These are phyloP conservation scores for Menura novaehollandiae DNA, from an alignment of 2,113 vertebrate genomes.

Conservation along the genomic window DNA sequence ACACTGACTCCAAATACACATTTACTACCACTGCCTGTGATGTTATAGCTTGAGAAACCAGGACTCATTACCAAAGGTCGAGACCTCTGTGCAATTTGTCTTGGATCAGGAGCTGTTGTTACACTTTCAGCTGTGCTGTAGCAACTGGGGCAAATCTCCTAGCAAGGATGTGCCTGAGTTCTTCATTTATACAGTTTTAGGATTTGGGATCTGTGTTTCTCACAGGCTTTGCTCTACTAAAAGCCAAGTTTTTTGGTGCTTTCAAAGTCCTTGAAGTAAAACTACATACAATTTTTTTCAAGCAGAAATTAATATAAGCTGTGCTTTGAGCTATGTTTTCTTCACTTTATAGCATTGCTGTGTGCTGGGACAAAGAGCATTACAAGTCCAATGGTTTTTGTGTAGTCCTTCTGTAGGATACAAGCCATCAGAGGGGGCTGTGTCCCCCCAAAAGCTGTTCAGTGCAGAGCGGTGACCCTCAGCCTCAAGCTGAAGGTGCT, in stretches of 20 bases:
- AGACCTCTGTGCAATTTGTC: background rate
- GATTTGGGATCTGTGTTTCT: background rate
- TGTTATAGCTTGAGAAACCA: background rate
- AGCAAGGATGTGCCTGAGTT: background rate
- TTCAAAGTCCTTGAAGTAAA: background rate
- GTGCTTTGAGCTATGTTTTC: background rate
- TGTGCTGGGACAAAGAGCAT: background rate
- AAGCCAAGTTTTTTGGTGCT: background rate
- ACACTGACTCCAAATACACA: background rate
- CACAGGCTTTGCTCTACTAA: background rate
- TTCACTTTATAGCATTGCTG: background rate
- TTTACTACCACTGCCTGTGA: background rate
- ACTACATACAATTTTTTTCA: background rate
- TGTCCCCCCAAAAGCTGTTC: background rate
- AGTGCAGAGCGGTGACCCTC: background rate
- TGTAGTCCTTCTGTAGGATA: background rate
- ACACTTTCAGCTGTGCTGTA: background rate
- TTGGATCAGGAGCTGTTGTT: background rate
- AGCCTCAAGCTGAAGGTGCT: background rate
- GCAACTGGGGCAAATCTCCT: background rate
- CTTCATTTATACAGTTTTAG: background rate
- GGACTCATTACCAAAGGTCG: background rate
- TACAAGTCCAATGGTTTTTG: background rate
- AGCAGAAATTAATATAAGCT: background rate
- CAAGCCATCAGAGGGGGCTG: background rate